Percentiles rank a stretch among this genome's conserved stretches.
Conservation (phyloP, 1,140 invertebrate species). For the Dendroctonus valens region DNA sequence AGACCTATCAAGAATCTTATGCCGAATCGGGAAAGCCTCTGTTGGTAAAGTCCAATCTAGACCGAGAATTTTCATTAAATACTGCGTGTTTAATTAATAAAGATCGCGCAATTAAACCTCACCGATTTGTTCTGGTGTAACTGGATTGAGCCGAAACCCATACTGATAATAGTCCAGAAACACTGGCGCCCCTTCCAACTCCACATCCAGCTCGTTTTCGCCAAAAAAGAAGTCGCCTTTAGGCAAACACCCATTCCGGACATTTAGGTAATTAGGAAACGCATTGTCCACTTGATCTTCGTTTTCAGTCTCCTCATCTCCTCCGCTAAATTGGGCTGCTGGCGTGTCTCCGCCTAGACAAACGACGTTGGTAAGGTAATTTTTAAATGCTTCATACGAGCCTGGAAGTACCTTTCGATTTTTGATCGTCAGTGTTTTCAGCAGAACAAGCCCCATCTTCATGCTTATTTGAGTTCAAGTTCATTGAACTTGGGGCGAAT, state of each 20-base stretch:
- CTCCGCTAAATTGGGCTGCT: constrained; percentile 54
- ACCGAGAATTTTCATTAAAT: background rate
- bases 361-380: background rate
- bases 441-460: constrained; percentile 5
- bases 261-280: constrained; percentile 42
- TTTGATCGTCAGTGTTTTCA: constrained; percentile 24
- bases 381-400: background rate
- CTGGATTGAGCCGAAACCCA: constrained; percentile 48
- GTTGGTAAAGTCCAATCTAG: constrained; percentile 74
- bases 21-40: constrained; percentile 81
- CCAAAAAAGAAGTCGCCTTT: constrained; percentile 72
- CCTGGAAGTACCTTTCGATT: constrained; percentile 35
- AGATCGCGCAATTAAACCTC: background rate
- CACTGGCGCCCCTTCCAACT: constrained; percentile 47
- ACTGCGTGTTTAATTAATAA: background rate
- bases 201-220: constrained; percentile 61
- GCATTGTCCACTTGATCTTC: constrained; percentile 57
- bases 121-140: constrained; percentile 48
- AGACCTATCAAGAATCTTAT: constrained; percentile 70
- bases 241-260: constrained; percentile 43
- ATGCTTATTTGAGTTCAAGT: constrained; percentile 2
- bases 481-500: constrained; percentile 41
- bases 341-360: constrained; percentile 47
- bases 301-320: constrained; percentile 59
- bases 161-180: constrained; percentile 45